Evolutionary conservation across 1,140 invertebrate species (phyloP), one percentile per base, ranked within the genome.

Genomic region (Mylabris phalerata): DNA sequence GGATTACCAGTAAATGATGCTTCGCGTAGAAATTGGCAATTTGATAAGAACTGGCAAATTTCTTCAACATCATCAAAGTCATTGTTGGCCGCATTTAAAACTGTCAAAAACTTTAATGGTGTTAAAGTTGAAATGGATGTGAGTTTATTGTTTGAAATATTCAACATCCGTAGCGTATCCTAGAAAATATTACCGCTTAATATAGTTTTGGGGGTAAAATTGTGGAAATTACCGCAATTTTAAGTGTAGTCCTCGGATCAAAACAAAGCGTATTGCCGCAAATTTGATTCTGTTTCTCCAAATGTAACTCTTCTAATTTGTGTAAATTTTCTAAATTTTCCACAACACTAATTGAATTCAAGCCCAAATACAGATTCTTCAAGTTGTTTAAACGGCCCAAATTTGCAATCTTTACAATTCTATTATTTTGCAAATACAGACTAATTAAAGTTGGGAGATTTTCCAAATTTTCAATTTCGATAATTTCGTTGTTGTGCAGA

Each of bases 341-440:
- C 0, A 87, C 71, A 1, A 85, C 79, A 49, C 75, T 75, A 45
- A 87, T 86, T 45, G 71, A 72, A 70, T 87, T 87, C 55, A 82
- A 76, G 2, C 83, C 79, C 45, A 87, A 70, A 72, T 82, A 86
- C 19, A 86, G 63, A 65, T 83, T 83, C 55, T 77, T 78, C 5
- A 87, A 69, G 50, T 82, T 83, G n/a, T 67, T 67, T 24, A 85
- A 69, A 50, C 62, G 69, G 3, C 79, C 68, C 7, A 87, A 69
- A 60, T 83, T 82, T 68, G 83, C 80, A 19, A 86, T 32, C 7
- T 32, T 7, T 32, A 4, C 7, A 32, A 32, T 32, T 32, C 7
- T 32, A 32, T 32, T 32, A 7, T 32, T 32, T 32, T 32, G 32
- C 7, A 32, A 32, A 32, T 32, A 32, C 1, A 32, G 7, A 32